These are phyloP conservation scores for Neodiprion lecontei DNA, from an alignment of 1,140 invertebrate genomes.

Conservation along the genomic window DNA sequence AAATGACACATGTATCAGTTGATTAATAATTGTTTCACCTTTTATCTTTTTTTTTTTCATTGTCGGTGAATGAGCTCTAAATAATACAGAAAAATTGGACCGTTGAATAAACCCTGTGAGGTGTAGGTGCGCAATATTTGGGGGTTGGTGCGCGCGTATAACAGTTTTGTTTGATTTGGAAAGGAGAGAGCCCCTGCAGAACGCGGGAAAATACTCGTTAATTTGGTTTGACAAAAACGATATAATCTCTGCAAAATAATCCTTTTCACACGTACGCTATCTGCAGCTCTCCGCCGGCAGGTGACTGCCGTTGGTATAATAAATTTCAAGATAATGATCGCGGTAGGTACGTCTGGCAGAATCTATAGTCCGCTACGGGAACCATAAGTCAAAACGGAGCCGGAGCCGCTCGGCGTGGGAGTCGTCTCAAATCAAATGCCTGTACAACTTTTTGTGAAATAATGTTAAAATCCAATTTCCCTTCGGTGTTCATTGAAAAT, in stretches of 20 bases:
- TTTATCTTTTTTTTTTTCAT: too few species aligned
- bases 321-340: conserved; percentile 60
- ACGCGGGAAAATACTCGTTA: background rate
- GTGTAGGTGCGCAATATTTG: conserved; percentile 15
- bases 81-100: too few species aligned
- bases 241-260: conserved; percentile 20
- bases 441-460: background rate
- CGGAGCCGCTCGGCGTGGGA: background rate
- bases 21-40: too few species aligned
- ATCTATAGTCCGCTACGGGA: conserved; percentile 58
- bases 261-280: conserved; percentile 21
- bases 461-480: too few species aligned
- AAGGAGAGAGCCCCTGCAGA: background rate
- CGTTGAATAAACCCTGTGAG: too few species aligned
- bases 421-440: background rate
- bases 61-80: too few species aligned
- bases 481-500: too few species aligned
- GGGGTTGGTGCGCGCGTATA: conserved; percentile 14
- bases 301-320: conserved; percentile 36
- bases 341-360: conserved; percentile 54
- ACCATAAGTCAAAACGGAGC: conserved; percentile 46
- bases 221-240: conserved; percentile 14
- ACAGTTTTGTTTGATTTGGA: conserved; percentile 13
- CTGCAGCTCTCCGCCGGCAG: conserved; percentile 14
- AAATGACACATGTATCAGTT: too few species aligned